These are phyloP conservation scores for Bicyclus anynana DNA, from an alignment of 1,140 invertebrate genomes.

Conservation along the genomic window DNA sequence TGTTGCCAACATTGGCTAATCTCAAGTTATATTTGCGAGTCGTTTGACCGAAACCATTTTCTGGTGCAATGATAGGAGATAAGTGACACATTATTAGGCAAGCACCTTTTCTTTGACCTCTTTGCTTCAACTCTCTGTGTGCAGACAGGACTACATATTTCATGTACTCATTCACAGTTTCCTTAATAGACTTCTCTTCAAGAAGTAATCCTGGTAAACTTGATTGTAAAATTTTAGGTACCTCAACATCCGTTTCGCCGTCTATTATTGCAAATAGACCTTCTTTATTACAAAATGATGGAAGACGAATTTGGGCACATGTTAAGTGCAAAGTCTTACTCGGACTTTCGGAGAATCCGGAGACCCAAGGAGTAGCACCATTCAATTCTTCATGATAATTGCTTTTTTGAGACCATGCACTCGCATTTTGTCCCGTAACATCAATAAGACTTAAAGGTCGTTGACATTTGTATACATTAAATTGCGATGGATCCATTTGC, in stretches of 20 bases:
- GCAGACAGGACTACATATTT: slow-evolving; percentile 89
- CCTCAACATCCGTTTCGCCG: slow-evolving; percentile 83
- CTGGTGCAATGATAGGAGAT: slow-evolving; percentile 73
- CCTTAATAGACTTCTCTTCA: slow-evolving; percentile 88
- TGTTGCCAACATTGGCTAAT: slow-evolving; percentile 85
- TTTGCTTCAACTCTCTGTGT: slow-evolving; percentile 85
- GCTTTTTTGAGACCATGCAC: slow-evolving; percentile 80
- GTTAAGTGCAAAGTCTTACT: slow-evolving; percentile 84
- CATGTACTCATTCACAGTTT: slow-evolving; percentile 87
- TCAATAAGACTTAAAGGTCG: slow-evolving; percentile 89
- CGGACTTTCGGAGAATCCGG: slow-evolving; percentile 92
- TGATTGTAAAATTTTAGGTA: slow-evolving; percentile 83
- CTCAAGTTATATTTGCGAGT: slow-evolving; percentile 80
- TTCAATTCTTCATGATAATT: slow-evolving; percentile 77
- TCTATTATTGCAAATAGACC: slow-evolving; percentile 90
- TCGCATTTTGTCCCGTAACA: slow-evolving; percentile 86
- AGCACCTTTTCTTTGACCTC: slow-evolving; percentile 82
- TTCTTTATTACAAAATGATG: slow-evolving; percentile 87
- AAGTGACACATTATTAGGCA: slow-evolving; percentile 86
- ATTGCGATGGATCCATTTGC: slow-evolving; percentile 88
- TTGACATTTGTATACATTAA: slow-evolving; percentile 86
- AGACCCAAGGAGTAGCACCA: slow-evolving; percentile 82
- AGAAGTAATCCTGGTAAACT: slow-evolving; percentile 85
- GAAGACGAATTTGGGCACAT: slow-evolving; percentile 86
- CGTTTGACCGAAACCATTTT: slow-evolving; percentile 68